Evolutionary conservation across 2,113 vertebrate species (phyloP).

Genomic region (Trinectes maculatus): DNA sequence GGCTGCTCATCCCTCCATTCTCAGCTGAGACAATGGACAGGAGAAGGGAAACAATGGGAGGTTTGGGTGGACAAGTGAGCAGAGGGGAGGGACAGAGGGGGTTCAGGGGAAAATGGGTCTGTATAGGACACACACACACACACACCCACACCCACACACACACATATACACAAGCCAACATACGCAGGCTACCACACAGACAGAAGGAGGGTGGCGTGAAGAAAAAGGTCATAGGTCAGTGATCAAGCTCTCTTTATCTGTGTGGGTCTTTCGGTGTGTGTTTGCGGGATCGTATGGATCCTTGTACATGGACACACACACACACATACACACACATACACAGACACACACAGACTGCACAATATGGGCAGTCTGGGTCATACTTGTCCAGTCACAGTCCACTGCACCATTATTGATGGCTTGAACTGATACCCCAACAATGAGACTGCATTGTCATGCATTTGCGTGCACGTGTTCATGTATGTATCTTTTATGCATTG

Average conservation of each 20-base stretch:
- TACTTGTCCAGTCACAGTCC: slow-evolving; percentile 81
- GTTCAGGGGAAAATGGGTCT: slow-evolving; percentile 24
- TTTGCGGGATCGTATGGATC: neutral
- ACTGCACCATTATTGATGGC: slow-evolving; percentile 81
- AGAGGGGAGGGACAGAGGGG: slow-evolving; percentile 45
- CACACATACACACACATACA: slow-evolving; percentile 7
- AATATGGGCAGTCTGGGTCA: slow-evolving; percentile 75
- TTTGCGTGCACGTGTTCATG: slow-evolving; percentile 9
- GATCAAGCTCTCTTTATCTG: slow-evolving; percentile 63
- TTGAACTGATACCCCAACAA: slow-evolving; percentile 84
- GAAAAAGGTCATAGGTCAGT: slow-evolving; percentile 72
- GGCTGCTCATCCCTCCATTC: slow-evolving; percentile 67
- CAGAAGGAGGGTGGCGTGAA: slow-evolving; percentile 60
- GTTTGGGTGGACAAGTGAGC: slow-evolving; percentile 54
- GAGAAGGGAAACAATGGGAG: slow-evolving; percentile 67
- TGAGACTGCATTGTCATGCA: slow-evolving; percentile 43
- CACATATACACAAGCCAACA: slow-evolving; percentile 13
- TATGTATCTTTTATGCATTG: slow-evolving; percentile 10
- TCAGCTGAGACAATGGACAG: slow-evolving; percentile 76
- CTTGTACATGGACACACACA: neutral
- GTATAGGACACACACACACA: slow-evolving; percentile 25
- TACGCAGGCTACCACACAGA: slow-evolving; percentile 55
- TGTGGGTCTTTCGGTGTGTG: slow-evolving; percentile 23
- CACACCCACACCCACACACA: slow-evolving; percentile 42
- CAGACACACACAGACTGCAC: slow-evolving; percentile 27